Conservation (phyloP, 2,113 vertebrate genomes). For the Crotalus helleri region DNA sequence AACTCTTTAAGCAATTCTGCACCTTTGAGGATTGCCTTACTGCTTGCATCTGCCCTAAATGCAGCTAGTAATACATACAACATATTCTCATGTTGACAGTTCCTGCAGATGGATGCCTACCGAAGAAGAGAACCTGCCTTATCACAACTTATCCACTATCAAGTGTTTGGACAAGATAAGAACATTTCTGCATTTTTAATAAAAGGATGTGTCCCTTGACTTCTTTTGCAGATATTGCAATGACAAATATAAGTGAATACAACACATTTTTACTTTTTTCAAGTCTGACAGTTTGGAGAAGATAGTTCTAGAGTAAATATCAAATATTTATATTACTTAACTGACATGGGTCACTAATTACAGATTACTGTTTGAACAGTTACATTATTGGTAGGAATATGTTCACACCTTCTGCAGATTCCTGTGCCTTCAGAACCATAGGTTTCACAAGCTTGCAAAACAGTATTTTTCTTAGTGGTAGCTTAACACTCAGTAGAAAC, state of each 20-base stretch:
- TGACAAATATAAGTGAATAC: constrained; percentile 50
- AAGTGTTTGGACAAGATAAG: constrained; percentile 79
- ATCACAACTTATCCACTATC: constrained; percentile 75
- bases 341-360: constrained; percentile 28
- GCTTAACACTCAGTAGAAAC: neutral
- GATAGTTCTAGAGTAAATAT: constrained; percentile 14
- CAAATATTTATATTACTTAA: neutral
- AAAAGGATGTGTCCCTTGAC: constrained; percentile 54
- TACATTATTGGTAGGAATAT: constrained; percentile 13
- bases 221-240: constrained; percentile 49
- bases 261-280: constrained; percentile 42
- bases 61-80: constrained; percentile 7
- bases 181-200: constrained; percentile 80
- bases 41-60: constrained; percentile 44
- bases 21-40: constrained; percentile 41
- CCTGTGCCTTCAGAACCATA: neutral
- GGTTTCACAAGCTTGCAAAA: constrained; percentile 35
- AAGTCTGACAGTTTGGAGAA: constrained; percentile 8
- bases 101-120: constrained; percentile 47
- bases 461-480: neutral
- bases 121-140: constrained; percentile 63
- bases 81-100: constrained; percentile 48
- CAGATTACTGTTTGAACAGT: constrained; percentile 15
- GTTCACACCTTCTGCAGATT: constrained; percentile 20
- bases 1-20: constrained; percentile 22